Evolutionary conservation across 2,113 vertebrate species (phyloP).

Genomic region (Podarcis muralis): DNA sequence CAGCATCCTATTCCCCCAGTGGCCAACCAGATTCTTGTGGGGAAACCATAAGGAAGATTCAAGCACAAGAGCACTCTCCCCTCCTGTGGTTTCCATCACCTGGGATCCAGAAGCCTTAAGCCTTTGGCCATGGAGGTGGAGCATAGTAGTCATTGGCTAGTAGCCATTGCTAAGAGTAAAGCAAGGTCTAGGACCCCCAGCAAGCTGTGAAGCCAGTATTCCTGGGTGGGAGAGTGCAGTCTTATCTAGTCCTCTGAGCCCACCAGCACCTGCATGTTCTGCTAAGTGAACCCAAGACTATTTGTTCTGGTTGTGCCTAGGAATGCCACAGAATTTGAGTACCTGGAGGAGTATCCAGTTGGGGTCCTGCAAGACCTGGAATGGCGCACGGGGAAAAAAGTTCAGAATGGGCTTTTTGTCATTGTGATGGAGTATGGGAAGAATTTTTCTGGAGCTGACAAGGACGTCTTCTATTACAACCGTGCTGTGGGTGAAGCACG

Average conservation of each 20-base stretch:
- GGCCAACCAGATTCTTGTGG: too few relatives aligned
- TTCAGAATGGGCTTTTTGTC: constrained; percentile 83
- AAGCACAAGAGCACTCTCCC: too few relatives aligned
- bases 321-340: constrained; percentile 78
- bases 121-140: too few relatives aligned
- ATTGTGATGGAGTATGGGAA: constrained; percentile 92
- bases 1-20: too few relatives aligned
- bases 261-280: neutral
- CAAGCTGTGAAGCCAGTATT: neutral
- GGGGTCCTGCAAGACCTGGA: constrained; percentile 86
- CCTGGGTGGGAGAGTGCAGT: too few relatives aligned
- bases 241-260: neutral
- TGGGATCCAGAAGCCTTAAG: too few relatives aligned
- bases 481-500: constrained; percentile 88
- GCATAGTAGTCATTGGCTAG: too few relatives aligned
- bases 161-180: neutral
- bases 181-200: neutral
- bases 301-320: constrained; percentile 61
- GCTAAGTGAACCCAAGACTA: neutral
- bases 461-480: constrained; percentile 82
- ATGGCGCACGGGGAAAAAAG: constrained; percentile 80
- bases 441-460: constrained; percentile 83
- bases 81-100: too few relatives aligned
- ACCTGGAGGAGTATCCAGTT: constrained; percentile 91
- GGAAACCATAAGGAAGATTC: too few relatives aligned